Conservation (phyloP, 2,797 vertebrate genomes). For the Myripristis murdjan region DNA sequence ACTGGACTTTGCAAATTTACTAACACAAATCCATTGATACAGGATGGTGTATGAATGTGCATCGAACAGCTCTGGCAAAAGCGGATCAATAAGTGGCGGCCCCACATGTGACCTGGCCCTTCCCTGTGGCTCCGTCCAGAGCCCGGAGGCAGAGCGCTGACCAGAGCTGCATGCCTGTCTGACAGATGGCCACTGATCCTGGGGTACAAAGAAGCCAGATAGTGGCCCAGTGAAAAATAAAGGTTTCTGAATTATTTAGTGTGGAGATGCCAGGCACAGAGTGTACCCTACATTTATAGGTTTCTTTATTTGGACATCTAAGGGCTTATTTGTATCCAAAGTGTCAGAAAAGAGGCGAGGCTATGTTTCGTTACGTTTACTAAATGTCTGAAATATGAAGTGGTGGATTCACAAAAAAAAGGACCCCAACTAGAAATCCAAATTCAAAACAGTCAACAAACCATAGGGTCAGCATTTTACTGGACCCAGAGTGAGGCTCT, state of each 20-base stretch:
- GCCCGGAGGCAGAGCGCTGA: slow-evolving; percentile 42
- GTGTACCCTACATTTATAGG: slow-evolving; percentile 4
- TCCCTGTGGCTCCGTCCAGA: slow-evolving; percentile 36
- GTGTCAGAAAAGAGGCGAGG: background rate
- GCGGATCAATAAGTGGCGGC: slow-evolving; percentile 67
- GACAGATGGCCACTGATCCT: slow-evolving; percentile 81
- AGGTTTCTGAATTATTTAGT: slow-evolving; percentile 68
- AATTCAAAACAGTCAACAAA: background rate
- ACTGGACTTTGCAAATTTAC: slow-evolving; percentile 17
- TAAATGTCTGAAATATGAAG: too few relatives aligned
- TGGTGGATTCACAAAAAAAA: background rate
- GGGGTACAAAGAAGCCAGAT: slow-evolving; percentile 56
- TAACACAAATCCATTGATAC: slow-evolving; percentile 1
- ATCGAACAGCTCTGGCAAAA: slow-evolving; percentile 38
- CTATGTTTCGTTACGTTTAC: too few relatives aligned
- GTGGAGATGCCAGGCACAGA: slow-evolving; percentile 19
- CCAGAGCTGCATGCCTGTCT: slow-evolving; percentile 38
- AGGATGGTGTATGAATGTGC: slow-evolving; percentile 19
- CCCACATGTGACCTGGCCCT: slow-evolving; percentile 47
- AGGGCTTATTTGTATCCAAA: background rate
- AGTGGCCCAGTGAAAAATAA: slow-evolving; percentile 17
- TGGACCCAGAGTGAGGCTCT: slow-evolving; percentile 13
- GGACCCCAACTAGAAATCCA: background rate
- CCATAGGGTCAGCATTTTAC: slow-evolving; percentile 46
- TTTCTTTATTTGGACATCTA: background rate